Evolutionary conservation across 1,140 invertebrate species (phyloP), one percentile per base, ranked within the genome.

Genomic region (Philaenus spumarius): DNA sequence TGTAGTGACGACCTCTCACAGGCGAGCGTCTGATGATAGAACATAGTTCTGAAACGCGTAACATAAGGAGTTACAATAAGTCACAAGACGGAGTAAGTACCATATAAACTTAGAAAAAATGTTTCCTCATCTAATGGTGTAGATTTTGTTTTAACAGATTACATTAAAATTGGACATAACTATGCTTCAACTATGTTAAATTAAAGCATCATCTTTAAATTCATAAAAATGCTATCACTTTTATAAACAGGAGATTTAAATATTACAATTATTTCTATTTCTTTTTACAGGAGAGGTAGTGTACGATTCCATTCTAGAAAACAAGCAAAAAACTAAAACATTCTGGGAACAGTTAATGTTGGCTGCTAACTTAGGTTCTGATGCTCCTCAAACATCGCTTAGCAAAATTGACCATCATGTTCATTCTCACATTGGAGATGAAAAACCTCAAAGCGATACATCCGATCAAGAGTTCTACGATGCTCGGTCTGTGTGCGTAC

Each of bases 271-370:
- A 48, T 22, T 45, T 64, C 12, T 46, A 7, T 15, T 20, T 11
- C 34, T 2, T 53, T 15, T 59, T 65, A 2, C 64, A 72, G 71
- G 64, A 47, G 67, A 68, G 54, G 65, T 72, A 19, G 68, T 71
- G 11, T 64, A 64, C 30, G 66, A 70, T 57, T 72, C 71, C 9
- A 71, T 72, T 26, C 61, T 72, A 9, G 62, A 72, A 47, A 72
- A 72, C 58, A 72, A 72, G 60, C 58, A 70, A 30, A 67, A 68
- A 55, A 67, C 67, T 14, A 72, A 72, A 58, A 63, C 60, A 20
- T 68, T 71, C 52, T 72, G 71, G 71, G 71, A 72, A 54, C 65
- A 67, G 50, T 46, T 66, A 40, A 72, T 72, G 71, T 64, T 69
- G 64, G 65, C 66, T 19, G 59, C 64, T 30, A 54, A 63, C 11